Base-by-base conservation (phyloP, 2,113 vertebrate species). In the Balaeniceps rex region DNA sequence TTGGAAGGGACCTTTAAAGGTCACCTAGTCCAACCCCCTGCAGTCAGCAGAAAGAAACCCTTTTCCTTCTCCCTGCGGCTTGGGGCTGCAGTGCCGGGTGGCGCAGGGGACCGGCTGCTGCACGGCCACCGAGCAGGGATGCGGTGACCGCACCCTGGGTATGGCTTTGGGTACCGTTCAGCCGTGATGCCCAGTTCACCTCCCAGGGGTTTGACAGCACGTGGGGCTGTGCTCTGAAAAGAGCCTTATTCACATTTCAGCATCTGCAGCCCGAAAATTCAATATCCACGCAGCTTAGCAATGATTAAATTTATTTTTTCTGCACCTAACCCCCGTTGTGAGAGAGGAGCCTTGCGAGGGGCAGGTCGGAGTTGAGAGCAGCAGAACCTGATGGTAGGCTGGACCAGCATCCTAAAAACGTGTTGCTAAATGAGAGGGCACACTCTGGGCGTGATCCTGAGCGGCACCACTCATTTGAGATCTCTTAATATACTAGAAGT, bases 381-480 rank as follows among this genome's bases (percentile, higher is more conserved):
- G 6, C 28, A 63, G 70, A 65, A 23, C 2, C 46, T 14, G 17
- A 2, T 5, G 4, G 23, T 6, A 42, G 58, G 19, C 28, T 66
- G 84, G 46, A 38, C 36, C 6, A 7, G 49, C 25, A 33, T 2
- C 70, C 60, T 57, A 3, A 36, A 60, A 60, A 8, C 0, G 16
- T 13, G 23, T 38, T n/a, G 9, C 31, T 58, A 33, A 14, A 23
- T 4, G 46, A 46, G 26, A 6, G 58, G 55, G 4, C 36, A 12
- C 8, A 0, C 36, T 12, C 0, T 10, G 29, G 71, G 7, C 0
- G 7, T 29, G 55, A 25, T 3, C 66, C 75, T 14, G 10, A 24
- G 10, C 4, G 10, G 40, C 63, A 4, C 25, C 21, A 0, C 90
- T 15, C 64, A 1, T 26, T 2, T 25, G 3, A 87, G 76, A 42